Evolutionary conservation across 2,888 invertebrate genomes (phyloP), one percentile per base, ranked within the genome.

Genomic region (Ophion costatus): DNA sequence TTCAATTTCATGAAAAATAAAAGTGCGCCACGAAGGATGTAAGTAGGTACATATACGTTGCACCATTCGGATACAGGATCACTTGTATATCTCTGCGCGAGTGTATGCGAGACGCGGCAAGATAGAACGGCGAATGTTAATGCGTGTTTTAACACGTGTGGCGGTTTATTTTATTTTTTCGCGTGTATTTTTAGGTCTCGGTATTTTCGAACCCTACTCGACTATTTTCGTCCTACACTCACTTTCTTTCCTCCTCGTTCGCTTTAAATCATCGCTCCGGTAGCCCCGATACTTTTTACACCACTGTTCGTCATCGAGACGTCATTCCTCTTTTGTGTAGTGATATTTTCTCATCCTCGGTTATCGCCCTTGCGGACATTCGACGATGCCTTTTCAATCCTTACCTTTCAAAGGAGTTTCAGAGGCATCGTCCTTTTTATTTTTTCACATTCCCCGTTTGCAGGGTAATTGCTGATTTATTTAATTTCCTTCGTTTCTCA

Each of bases 141-240:
- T 91, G 90, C 88, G 85, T 90, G 91, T 91, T 92, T 92, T 91
- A 90, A 92, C 91, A 92, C 92, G 92, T 91, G 92, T 89, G 88
- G 89, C 89, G 90, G 92, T 92, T 92, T 92, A 92, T 91, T 92
- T 92, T 45, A 45, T 45, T 92, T 89, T 86, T 86, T 87, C 80
- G n/a, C 59, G 0, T 59, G 88, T 92, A 92, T 92, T 91, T 92
- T 91, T 92, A 92, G 92, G 89, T 81, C 85, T 80, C 82, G 90
- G 88, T 92, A 92, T 92, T 92, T 92, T 92, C 89, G 91, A 92
- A 91, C 90, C 88, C 86, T 87, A 88, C 89, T 89, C 86, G 88
- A 89, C 92, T 92, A 92, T 92, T 92, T 92, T 92, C 87, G 89
- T 74, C 73, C 42, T 77, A 80, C 73, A 56, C 57, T 70, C 61